Evolutionary conservation across 1,140 invertebrate species (phyloP), one percentile per base, ranked within the genome.

Genomic region (Ladona fulva): DNA sequence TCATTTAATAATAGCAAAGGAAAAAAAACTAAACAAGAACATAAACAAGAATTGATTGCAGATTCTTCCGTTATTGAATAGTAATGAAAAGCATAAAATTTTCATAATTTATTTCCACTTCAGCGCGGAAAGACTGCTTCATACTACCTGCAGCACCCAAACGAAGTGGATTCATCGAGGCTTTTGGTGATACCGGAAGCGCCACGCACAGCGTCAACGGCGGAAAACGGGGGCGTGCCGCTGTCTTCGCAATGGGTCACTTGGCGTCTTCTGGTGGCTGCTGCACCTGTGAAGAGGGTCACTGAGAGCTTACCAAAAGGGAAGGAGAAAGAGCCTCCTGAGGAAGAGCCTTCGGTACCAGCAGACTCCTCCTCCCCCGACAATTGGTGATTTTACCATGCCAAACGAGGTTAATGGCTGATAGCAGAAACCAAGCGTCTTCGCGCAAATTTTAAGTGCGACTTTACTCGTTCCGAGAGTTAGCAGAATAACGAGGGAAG

Each of bases 121-220:
- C 85, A 96, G 94, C 93, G 90, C 90, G 91, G 93, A 83, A 94
- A 92, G 87, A 91, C 91, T 8, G 88, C 94, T 0, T 89, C 88
- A 5, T 94, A 92, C 83, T 96, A 96, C 81, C 88, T 89, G 81
- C 91, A 89, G 79, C 91, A 93, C 81, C 88, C 89, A 0, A 87
- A 89, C 75, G 94, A 95, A 83, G 87, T 95, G 22, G 93, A 95
- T 79, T 86, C 89, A 76, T 88, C 88, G 77, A 83, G 88, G 44
- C 84, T 95, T n/a, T 86, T 88, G 75, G 87, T 89, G 52, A 84
- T 95, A 79, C 94, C 94, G 8, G 93, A 94, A 74, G 93, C 93
- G 37, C 93, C 94, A 11, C 87, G 93, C 80, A 89, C 92, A 0
- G 90, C 89, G 42, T 88, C 87, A 59, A 87, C 88, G 12, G 91